These are phyloP conservation scores for Antechinus stuartii DNA, from an alignment of 2,113 vertebrate genomes.

Conservation along the genomic window DNA sequence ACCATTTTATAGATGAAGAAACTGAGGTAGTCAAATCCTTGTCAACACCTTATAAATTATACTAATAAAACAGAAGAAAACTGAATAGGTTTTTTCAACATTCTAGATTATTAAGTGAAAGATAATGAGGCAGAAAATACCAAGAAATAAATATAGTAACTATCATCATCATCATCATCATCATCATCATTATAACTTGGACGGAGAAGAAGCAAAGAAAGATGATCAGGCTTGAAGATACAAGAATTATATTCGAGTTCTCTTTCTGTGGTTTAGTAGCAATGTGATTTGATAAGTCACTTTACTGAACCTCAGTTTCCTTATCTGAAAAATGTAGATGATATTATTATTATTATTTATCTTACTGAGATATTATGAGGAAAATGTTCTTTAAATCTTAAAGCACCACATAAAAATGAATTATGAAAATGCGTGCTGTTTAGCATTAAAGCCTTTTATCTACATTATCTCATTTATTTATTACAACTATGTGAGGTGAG, in stretches of 20 bases:
- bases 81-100: slow-evolving; percentile 15
- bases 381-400: background rate
- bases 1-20: background rate
- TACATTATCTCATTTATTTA: background rate
- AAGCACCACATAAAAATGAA: background rate
- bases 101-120: slow-evolving; percentile 12
- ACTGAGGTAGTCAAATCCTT: background rate
- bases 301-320: background rate
- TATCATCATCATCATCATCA: too few relatives aligned
- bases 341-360: background rate
- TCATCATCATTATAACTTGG: background rate
- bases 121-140: background rate
- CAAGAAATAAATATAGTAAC: background rate
- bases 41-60: slow-evolving; percentile 27
- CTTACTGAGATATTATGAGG: background rate
- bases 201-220: background rate
- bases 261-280: background rate
- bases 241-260: background rate
- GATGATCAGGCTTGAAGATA: background rate
- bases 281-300: background rate
- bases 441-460: background rate
- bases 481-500: background rate
- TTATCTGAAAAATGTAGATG: background rate
- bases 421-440: background rate
- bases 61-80: slow-evolving; percentile 37